phyloP scores from a whole-genome alignment of 2,113 vertebrate genomes.

The Aramus guarauna region DNA sequence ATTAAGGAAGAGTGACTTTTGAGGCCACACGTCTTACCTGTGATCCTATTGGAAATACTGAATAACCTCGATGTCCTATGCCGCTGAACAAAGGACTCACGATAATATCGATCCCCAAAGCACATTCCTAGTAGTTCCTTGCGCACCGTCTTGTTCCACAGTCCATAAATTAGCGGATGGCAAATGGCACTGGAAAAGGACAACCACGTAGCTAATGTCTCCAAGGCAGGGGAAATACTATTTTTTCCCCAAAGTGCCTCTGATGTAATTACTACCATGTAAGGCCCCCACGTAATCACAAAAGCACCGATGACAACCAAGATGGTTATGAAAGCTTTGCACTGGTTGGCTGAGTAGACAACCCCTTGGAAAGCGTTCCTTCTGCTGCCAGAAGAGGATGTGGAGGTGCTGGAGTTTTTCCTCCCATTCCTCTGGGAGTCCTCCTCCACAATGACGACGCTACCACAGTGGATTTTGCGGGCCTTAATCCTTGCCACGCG shows the following conservation, averaged over 20 bases:
- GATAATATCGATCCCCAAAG: constrained; percentile 92
- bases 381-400: constrained; percentile 89
- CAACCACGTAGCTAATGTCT: constrained; percentile 93
- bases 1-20: neutral
- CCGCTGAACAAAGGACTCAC: constrained; percentile 89
- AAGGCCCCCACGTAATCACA: constrained; percentile 92
- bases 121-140: constrained; percentile 97
- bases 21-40: constrained; percentile 71
- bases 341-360: constrained; percentile 95
- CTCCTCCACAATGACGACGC: constrained; percentile 80
- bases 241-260: constrained; percentile 93
- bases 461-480: constrained; percentile 93
- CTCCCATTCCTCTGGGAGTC: constrained; percentile 81
- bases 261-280: constrained; percentile 87
- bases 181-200: constrained; percentile 93
- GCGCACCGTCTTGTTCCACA: constrained; percentile 98
- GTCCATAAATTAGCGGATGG: constrained; percentile 93
- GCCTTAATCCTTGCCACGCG: constrained; percentile 95
- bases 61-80: constrained; percentile 89
- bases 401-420: constrained; percentile 95
- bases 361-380: constrained; percentile 80
- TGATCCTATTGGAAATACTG: constrained; percentile 97
- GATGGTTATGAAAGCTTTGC: constrained; percentile 95
- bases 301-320: constrained; percentile 95
- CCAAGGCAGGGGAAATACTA: constrained; percentile 84